Evolutionary conservation across 2,797 vertebrate species (phyloP).

Genomic region (Galagoides demidoff): DNA sequence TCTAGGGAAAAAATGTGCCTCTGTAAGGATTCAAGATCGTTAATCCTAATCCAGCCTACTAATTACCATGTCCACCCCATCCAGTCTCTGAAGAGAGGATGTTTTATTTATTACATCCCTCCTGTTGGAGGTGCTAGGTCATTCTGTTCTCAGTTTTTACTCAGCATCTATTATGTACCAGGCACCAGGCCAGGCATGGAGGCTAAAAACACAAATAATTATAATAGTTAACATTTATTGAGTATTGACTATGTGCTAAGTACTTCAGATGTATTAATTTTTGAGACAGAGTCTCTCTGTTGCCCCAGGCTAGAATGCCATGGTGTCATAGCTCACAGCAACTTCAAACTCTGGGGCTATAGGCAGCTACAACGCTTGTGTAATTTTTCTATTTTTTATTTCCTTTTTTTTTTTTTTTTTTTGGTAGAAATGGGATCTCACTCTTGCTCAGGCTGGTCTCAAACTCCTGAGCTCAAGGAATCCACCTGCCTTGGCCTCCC

Average conservation of each 20-base stretch:
- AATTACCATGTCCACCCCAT: constrained; percentile 10
- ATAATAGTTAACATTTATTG: background rate
- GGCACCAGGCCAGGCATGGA: background rate
- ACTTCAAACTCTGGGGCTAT: too few relatives aligned
- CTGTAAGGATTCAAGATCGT: constrained; percentile 25
- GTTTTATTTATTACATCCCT: constrained; percentile 22
- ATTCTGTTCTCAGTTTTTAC: constrained; percentile 48
- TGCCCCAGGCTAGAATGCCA: too few relatives aligned
- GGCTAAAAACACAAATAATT: constrained; percentile 19
- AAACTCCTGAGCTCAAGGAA: too few relatives aligned
- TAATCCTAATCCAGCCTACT: constrained; percentile 62
- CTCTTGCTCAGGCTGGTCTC: too few relatives aligned
- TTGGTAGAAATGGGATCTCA: too few relatives aligned
- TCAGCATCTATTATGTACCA: constrained; percentile 29
- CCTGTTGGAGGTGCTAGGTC: background rate
- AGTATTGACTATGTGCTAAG: background rate
- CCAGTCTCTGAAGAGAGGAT: background rate
- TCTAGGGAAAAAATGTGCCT: background rate
- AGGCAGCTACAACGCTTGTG: too few relatives aligned
- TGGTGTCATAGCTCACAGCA: too few relatives aligned
- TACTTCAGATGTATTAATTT: background rate
- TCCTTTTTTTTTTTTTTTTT: too few relatives aligned
- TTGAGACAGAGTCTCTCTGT: too few relatives aligned
- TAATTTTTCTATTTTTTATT: too few relatives aligned
- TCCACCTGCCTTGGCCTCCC: too few relatives aligned